phyloP scores from a whole-genome alignment of 2,888 invertebrate genomes.

The Cremastinae sp. region DNA sequence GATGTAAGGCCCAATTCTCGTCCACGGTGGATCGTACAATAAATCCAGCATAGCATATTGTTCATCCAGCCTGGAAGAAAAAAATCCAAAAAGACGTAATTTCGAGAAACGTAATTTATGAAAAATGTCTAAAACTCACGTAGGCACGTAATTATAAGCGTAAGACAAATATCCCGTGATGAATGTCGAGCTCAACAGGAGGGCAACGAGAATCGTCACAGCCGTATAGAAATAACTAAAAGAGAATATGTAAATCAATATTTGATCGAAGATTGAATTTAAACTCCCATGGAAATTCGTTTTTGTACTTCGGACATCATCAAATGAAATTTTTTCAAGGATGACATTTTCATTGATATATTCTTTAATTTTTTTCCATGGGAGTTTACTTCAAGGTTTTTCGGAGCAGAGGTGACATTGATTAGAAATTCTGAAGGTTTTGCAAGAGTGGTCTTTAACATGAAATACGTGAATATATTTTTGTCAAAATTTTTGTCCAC shows the following conservation, averaged over 20 bases:
- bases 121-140: slow-evolving; percentile 76
- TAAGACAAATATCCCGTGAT: slow-evolving; percentile 78
- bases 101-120: neutral
- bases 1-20: slow-evolving; percentile 77
- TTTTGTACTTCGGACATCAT: neutral
- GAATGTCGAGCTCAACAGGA: slow-evolving; percentile 74
- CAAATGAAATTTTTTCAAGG: too few species aligned
- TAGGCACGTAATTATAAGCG: slow-evolving; percentile 77
- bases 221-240: slow-evolving; percentile 77
- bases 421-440: too few species aligned
- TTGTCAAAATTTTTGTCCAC: too few species aligned
- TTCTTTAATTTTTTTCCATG: neutral
- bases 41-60: slow-evolving; percentile 76
- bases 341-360: neutral
- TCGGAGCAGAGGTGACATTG: too few species aligned
- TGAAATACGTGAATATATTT: too few species aligned
- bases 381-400: neutral
- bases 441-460: too few species aligned
- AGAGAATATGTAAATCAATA: slow-evolving; percentile 42
- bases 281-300: neutral
- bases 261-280: too few species aligned
- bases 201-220: slow-evolving; percentile 67
- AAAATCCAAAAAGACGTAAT: slow-evolving; percentile 29
- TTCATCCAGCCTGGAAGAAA: slow-evolving; percentile 77
- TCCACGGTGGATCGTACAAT: slow-evolving; percentile 79